Conservation (phyloP, 2,888 invertebrate species). For the Diogma glabrata region DNA sequence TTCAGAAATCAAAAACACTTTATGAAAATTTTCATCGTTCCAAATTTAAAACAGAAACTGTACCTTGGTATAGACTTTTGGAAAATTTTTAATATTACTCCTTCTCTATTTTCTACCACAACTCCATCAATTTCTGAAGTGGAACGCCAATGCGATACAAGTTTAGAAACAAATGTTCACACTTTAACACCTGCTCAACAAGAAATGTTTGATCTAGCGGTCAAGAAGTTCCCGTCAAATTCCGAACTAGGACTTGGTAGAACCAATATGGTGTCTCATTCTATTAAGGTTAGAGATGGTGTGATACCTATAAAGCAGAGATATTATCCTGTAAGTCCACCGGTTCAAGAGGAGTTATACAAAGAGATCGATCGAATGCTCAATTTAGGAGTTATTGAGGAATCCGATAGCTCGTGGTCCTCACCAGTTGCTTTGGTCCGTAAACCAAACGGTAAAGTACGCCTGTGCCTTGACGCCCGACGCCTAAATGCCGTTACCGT, state of each 20-base stretch:
- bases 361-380: too few species aligned
- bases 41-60: too few species aligned
- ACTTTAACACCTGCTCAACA: neutral
- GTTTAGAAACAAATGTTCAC: neutral
- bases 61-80: too few species aligned
- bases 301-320: too few species aligned
- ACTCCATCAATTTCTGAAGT: too few species aligned
- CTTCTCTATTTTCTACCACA: too few species aligned
- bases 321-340: slow-evolving; percentile 18
- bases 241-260: neutral
- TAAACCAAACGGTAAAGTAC: slow-evolving; percentile 20
- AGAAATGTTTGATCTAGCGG: neutral
- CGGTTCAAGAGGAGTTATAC: slow-evolving; percentile 16
- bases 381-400: slow-evolving; percentile 25
- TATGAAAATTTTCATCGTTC: too few species aligned
- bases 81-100: too few species aligned
- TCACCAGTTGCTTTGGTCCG: slow-evolving; percentile 23
- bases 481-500: slow-evolving; percentile 24
- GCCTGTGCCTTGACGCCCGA: slow-evolving; percentile 24
- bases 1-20: too few species aligned
- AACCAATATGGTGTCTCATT: neutral
- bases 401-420: slow-evolving; percentile 25
- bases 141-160: too few species aligned
- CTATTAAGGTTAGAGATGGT: slow-evolving; percentile 13
- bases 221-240: neutral